Evolutionary conservation across 2,888 invertebrate genomes (phyloP).

Genomic region (Tupiocoris notatus): DNA sequence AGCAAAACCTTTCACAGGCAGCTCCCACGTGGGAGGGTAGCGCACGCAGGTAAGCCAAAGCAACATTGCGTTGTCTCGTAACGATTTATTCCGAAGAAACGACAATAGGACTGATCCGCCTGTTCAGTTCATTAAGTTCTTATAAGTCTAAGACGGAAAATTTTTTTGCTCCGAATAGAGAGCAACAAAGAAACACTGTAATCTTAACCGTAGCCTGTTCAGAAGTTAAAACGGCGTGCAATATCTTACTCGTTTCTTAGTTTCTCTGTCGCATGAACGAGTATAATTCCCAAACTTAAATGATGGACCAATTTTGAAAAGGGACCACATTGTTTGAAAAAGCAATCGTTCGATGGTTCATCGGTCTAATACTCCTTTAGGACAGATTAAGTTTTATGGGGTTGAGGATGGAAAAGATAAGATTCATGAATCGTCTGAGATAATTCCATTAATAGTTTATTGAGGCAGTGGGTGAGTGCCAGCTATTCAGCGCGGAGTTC

Average conservation of each 20-base stretch:
- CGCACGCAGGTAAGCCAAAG: not conserved
- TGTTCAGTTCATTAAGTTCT: constrained; percentile 27
- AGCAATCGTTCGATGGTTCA: too few species aligned
- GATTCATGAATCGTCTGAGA: too few species aligned
- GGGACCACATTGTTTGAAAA: too few species aligned
- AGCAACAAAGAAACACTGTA: too few species aligned
- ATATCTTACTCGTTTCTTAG: not conserved
- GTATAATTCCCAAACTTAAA: too few species aligned
- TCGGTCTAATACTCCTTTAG: too few species aligned
- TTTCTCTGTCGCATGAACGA: not conserved
- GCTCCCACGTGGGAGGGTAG: constrained; percentile 14
- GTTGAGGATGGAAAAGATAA: too few species aligned
- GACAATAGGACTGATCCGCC: constrained; percentile 2
- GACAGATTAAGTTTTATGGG: too few species aligned
- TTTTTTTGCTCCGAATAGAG: not conserved
- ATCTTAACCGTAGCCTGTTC: not conserved
- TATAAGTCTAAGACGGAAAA: not conserved
- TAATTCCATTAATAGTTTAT: too few species aligned
- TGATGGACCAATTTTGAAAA: too few species aligned
- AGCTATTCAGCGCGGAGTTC: too few species aligned
- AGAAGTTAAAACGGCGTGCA: not conserved
- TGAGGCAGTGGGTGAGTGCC: too few species aligned
- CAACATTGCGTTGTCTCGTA: not conserved
- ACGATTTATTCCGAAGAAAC: constrained; percentile 7
- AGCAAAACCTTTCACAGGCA: not conserved